A percentile compares a stretch with the other conserved stretches of the same genome.
Evolutionary conservation across 2,888 invertebrate species (phyloP).

Genomic region (Lepidonotus clava): DNA sequence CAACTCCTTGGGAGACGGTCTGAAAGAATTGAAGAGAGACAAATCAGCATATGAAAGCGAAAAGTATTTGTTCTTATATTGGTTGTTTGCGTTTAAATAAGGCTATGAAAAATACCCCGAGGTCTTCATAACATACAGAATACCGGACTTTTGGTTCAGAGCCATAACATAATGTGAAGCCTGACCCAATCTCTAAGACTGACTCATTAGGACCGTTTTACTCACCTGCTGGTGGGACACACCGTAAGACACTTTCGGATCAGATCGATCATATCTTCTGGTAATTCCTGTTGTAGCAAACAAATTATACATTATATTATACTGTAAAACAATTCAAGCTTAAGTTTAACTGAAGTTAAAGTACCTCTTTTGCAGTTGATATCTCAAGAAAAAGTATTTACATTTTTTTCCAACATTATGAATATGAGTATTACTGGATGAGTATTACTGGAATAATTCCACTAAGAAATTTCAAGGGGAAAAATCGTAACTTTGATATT

Average conservation of each 20-base stretch:
- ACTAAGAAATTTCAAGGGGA: not conserved
- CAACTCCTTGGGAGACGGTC: constrained; percentile 71
- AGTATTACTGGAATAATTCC: not conserved
- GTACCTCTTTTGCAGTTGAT: too few relatives aligned
- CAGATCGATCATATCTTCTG: constrained; percentile 66
- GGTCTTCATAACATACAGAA: too few relatives aligned
- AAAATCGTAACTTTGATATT: not conserved
- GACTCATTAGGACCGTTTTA: not conserved
- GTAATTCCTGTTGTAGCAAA: constrained; percentile 62
- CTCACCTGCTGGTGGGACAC: constrained; percentile 68
- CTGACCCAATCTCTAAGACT: not conserved
- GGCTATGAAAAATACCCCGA: too few relatives aligned
- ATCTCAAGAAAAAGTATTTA: too few relatives aligned
- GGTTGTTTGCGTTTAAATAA: too few relatives aligned
- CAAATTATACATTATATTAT: too few relatives aligned
- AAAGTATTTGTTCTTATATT: not conserved
- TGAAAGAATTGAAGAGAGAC: constrained; percentile 61
- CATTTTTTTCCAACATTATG: too few relatives aligned
- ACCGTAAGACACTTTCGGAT: constrained; percentile 70
- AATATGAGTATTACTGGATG: too few relatives aligned
- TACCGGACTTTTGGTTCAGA: not conserved
- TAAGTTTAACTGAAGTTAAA: too few relatives aligned
- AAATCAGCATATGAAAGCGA: not conserved
- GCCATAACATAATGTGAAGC: not conserved
- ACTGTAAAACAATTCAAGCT: too few relatives aligned